Conservation (phyloP, 2,888 invertebrate species). For the Leuctra nigra region DNA sequence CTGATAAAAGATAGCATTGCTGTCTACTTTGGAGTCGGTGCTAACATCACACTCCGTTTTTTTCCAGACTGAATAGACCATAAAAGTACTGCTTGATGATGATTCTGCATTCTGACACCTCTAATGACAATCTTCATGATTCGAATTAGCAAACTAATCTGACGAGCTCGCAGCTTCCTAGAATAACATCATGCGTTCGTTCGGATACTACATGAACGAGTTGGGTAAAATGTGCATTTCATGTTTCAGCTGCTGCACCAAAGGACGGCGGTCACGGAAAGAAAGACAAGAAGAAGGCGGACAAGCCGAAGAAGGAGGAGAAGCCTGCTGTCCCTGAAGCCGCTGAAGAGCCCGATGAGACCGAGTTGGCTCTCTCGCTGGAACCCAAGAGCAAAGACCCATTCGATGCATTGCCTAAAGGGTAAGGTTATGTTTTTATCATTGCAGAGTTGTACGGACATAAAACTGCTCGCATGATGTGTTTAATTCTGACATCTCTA, state of each 20-base stretch:
- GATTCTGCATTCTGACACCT: not conserved
- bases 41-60: no score
- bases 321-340: constrained; percentile 40
- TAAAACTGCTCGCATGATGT: no score
- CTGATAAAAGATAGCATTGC: no score
- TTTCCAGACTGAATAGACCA: no score
- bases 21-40: no score
- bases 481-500: constrained; percentile 5
- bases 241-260: constrained; percentile 23
- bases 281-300: constrained; percentile 44
- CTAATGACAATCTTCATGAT: not conserved
- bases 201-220: no score
- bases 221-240: no score
- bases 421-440: no score
- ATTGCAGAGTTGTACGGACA: no score
- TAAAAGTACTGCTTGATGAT: no score
- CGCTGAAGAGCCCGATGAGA: constrained; percentile 57
- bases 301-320: constrained; percentile 36
- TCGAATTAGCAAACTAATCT: not conserved
- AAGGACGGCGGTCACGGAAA: constrained; percentile 22
- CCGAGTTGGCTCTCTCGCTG: constrained; percentile 59
- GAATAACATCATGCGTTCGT: no score
- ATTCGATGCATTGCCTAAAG: constrained; percentile 83
- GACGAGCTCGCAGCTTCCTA: not conserved
- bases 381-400: constrained; percentile 89